A percentile compares a stretch with the other conserved stretches of the same genome.
These are phyloP conservation scores for Daboia siamensis DNA, from an alignment of 2,113 vertebrate genomes.

Conservation along the genomic window DNA sequence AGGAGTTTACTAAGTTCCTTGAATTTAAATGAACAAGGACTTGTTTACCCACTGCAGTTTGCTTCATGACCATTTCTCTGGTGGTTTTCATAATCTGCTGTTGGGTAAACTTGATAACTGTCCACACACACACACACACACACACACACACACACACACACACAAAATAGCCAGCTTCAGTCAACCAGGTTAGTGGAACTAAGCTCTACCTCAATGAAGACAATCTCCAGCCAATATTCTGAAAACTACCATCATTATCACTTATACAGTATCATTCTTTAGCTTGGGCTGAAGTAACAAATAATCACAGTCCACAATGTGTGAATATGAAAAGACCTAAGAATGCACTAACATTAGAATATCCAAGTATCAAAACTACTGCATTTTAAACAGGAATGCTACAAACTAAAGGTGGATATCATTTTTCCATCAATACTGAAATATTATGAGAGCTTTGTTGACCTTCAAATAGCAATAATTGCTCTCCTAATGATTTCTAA, in stretches of 20 bases:
- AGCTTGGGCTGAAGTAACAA: background rate
- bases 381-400: background rate
- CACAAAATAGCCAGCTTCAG: background rate
- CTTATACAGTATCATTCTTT: background rate
- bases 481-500: background rate
- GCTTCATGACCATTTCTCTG: background rate
- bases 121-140: background rate
- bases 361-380: background rate
- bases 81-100: background rate
- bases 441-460: background rate
- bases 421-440: background rate
- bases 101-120: background rate
- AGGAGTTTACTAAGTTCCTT: background rate
- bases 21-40: conserved; percentile 11
- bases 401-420: background rate
- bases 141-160: too few relatives aligned
- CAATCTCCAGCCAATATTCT: background rate
- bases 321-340: background rate
- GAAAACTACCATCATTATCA: background rate
- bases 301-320: background rate
- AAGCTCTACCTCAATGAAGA: background rate
- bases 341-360: background rate
- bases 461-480: background rate
- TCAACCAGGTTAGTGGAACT: background rate
- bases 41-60: background rate